Evolutionary conservation across 2,888 invertebrate genomes (phyloP), one percentile per base, ranked within the genome.

Genomic region (Diarsia dahlii): DNA sequence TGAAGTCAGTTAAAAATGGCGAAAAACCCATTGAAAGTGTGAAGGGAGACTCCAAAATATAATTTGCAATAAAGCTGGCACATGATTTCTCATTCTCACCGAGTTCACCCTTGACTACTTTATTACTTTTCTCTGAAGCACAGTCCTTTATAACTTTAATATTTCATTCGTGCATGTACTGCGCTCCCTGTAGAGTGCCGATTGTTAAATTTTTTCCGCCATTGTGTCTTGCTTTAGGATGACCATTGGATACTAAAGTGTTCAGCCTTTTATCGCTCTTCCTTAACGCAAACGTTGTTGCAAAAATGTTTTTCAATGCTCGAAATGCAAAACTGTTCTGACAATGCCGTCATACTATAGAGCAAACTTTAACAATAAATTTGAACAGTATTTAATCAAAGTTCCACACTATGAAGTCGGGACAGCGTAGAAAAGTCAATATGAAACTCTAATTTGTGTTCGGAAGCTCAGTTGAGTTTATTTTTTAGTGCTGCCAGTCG

Each of bases 91-190:
- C 87, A 87, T 93, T 92, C 92, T 92, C 88, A 86, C 90, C 80
- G 84, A 88, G 85, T 88, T 91, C 91, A 89, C 90, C 88, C 89
- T 90, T 90, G 93, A 92, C 92, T 92, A 90, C 92, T 94, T 94
- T 94, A 94, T 93, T 92, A 92, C 93, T 91, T 93, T 94, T 93
- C 93, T 89, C 89, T 89, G 92, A 92, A 94, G 89, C 89, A 80
- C 84, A 85, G 89, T 88, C 84, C 86, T 92, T 92, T 91, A 92
- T 91, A 89, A 90, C 87, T 91, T 91, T 91, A 90, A 91, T 90
- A 93, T 91, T 91, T 91, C 90, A 91, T 88, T 86, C 89, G 84
- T 80, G 84, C 78, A 88, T 84, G 82, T 88, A 80, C 87, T 87
- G 79, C 60, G 86, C 87, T 89, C 88, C 89, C 89, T 89, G 85